Base-by-base conservation (phyloP, 2,113 vertebrate species). In the Mus pahari region DNA sequence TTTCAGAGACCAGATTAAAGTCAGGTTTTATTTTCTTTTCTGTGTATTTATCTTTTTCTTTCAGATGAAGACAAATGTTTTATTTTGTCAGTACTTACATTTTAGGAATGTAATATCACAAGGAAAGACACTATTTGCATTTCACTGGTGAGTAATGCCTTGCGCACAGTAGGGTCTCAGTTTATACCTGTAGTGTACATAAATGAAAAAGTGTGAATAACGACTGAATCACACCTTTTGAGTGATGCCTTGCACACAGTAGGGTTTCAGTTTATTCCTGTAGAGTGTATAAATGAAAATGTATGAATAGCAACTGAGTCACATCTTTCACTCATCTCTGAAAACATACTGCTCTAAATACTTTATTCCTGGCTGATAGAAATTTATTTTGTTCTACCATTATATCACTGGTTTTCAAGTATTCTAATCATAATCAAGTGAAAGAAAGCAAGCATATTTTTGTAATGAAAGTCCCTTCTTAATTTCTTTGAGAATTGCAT, bases 11-110 rank as follows among this genome's bases (percentile, higher is more conserved):
- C 31, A 92, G 28, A 90, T 64, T 89, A 86, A 92, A 60, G 31
- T 74, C 66, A 28, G 3, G 0, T 48, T 94, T 88, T 92, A 50
- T 90, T 90, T 93, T 79, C 11, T 14, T 3, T 93, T 83, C 74
- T 78, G 74, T 87, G n/a, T 70, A 42, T 75, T 48, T 48, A 33
- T 90, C 77, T 77, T 91, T 55, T 81, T 5, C 8, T 96, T 96
- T 79, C 14, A 71, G 60, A 91, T 89, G 9, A 75, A 84, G 68
- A 55, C 39, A 93, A 50, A 9, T 78, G 4, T 42, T 10, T 86
- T 26, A 8, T 55, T 66, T 66, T 62, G 42, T 81, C 3, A 60
- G 39, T 14, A 75, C 55, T 58, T 95, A 8, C 70, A 39, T 75
- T 75, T 86, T 74, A 81, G 78, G 70, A 95, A 91, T 82, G 0